These are phyloP conservation scores for Hybognathus amarus DNA, from an alignment of 2,797 vertebrate genomes.

Conservation along the genomic window DNA sequence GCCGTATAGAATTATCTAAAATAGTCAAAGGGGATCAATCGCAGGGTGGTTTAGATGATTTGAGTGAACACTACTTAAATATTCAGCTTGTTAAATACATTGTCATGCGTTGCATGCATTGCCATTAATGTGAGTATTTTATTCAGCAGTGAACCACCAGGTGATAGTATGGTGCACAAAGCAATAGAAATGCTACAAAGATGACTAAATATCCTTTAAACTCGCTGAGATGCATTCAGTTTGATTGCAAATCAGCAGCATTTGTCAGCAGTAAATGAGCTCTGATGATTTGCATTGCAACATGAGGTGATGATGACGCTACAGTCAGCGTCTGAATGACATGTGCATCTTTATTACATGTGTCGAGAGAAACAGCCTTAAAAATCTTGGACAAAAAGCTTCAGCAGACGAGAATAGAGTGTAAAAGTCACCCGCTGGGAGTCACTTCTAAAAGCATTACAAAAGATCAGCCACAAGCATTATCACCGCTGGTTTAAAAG, in stretches of 20 bases:
- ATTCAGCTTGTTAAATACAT: background rate
- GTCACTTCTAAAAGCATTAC: background rate
- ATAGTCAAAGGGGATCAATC: background rate
- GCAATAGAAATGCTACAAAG: background rate
- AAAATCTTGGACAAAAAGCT: background rate
- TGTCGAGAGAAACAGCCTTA: background rate
- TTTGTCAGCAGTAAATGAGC: background rate
- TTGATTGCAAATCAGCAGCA: background rate
- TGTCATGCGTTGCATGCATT: background rate
- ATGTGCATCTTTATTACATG: slow-evolving; percentile 24
- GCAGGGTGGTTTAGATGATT: background rate
- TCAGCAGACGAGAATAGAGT: background rate
- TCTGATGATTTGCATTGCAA: slow-evolving; percentile 6
- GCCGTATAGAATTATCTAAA: background rate
- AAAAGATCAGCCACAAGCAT: background rate
- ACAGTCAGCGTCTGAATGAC: background rate
- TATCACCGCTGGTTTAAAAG: background rate
- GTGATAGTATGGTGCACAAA: background rate
- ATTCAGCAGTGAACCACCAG: background rate
- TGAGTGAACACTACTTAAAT: background rate
- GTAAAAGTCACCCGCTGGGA: background rate
- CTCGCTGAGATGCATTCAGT: background rate
- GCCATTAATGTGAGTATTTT: background rate
- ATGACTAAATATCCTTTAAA: background rate
- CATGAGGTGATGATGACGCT: background rate